A percentile compares a stretch with the other conserved stretches of the same genome.
Evolutionary conservation across 2,888 invertebrate genomes (phyloP).

Genomic region (Chrysolina americana): DNA sequence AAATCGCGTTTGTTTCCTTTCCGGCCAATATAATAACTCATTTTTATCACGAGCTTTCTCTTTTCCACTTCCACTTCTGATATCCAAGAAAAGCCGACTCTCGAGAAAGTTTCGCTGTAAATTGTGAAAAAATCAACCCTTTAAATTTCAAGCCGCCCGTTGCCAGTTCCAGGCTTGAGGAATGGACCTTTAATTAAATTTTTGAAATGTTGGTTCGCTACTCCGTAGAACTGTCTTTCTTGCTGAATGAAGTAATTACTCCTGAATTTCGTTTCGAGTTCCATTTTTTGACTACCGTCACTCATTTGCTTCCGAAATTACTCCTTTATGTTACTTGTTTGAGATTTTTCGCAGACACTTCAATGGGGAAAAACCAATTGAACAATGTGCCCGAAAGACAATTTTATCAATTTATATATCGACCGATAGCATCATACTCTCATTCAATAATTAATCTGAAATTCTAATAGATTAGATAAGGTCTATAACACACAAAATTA

Average conservation of each 20-base stretch:
- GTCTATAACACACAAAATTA: too few relatives aligned
- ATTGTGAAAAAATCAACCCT: constrained; percentile 42
- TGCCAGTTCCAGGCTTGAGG: neutral
- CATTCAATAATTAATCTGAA: too few relatives aligned
- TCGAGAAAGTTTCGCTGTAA: constrained; percentile 38
- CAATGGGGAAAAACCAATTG: neutral
- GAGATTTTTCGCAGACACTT: neutral
- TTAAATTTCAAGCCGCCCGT: constrained; percentile 32
- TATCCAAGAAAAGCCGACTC: constrained; percentile 37
- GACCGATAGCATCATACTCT: too few relatives aligned
- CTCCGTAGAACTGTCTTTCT: constrained; percentile 1
- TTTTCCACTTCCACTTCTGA: constrained; percentile 32
- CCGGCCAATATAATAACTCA: constrained; percentile 47
- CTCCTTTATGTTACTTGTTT: neutral
- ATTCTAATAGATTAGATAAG: too few relatives aligned
- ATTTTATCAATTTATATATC: too few relatives aligned
- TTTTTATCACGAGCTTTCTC: constrained; percentile 42
- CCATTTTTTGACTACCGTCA: neutral
- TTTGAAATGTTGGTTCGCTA: constrained; percentile 25
- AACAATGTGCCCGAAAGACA: too few relatives aligned
- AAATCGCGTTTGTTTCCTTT: constrained; percentile 45
- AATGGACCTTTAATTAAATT: constrained; percentile 37
- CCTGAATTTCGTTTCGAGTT: constrained; percentile 1
- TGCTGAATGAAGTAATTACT: constrained; percentile 29
- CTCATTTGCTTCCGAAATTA: neutral